A percentile compares a stretch with the other conserved stretches of the same genome.
Conservation (phyloP, 2,797 vertebrate species). For the Melopsittacus undulatus region DNA sequence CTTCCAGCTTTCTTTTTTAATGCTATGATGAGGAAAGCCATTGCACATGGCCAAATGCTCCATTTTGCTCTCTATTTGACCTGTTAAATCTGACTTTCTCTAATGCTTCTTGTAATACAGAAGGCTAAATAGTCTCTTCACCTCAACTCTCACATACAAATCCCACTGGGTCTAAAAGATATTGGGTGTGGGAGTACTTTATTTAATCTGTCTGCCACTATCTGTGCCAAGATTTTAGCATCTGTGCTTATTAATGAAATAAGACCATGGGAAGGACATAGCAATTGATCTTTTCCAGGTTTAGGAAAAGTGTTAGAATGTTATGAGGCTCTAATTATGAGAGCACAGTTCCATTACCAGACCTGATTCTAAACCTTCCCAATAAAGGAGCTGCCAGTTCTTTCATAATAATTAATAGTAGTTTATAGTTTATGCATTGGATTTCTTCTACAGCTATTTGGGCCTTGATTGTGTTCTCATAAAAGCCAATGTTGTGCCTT, state of each 20-base stretch:
- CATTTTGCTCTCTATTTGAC: not conserved
- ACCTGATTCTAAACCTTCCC: not conserved
- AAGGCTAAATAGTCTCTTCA: not conserved
- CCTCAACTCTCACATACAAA: not conserved
- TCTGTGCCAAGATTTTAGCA: not conserved
- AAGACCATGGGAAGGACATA: not conserved
- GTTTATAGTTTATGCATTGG: not conserved
- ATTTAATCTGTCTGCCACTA: not conserved
- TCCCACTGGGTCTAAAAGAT: not conserved
- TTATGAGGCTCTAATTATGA: not conserved
- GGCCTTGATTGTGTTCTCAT: not conserved
- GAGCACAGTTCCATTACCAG: not conserved
- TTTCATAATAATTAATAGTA: not conserved
- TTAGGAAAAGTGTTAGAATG: not conserved
- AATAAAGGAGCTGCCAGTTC: not conserved
- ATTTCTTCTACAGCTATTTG: not conserved
- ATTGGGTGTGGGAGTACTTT: not conserved
- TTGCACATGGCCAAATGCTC: not conserved
- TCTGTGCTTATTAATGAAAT: conserved; percentile 3
- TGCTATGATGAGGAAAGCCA: not conserved
- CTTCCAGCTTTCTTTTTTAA: not conserved
- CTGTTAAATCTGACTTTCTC: not conserved
- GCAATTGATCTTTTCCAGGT: not conserved
- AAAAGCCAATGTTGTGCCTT: not conserved
- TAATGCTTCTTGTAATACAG: not conserved